A percentile compares a stretch with the other conserved stretches of the same genome.
Conservation (phyloP, 2,888 invertebrate genomes). For the Acanthosepion esculentum region DNA sequence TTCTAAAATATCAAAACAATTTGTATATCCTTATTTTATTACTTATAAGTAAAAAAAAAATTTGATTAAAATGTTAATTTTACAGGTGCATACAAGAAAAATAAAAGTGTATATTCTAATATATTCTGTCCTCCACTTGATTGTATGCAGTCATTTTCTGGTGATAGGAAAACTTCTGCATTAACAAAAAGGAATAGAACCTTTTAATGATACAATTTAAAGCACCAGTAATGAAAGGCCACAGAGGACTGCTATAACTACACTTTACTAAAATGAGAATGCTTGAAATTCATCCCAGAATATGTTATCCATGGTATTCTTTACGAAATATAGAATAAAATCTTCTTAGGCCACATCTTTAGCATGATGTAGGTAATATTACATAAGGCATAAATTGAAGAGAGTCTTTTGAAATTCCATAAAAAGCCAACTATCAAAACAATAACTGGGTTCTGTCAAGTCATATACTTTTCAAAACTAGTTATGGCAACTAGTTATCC, state of each 20-base stretch:
- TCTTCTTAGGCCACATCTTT: conserved; percentile 16
- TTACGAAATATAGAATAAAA: conserved; percentile 33
- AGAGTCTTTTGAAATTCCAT: neutral
- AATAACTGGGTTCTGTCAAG: neutral
- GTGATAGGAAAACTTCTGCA: neutral
- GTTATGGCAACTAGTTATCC: neutral
- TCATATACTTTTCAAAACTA: neutral
- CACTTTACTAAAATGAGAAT: neutral
- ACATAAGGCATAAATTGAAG: neutral
- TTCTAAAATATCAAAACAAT: neutral
- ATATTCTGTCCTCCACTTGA: neutral
- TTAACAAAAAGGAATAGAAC: neutral
- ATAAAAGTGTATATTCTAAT: conserved; percentile 16
- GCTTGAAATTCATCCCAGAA: neutral
- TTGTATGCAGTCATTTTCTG: conserved; percentile 22
- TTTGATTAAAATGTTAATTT: neutral
- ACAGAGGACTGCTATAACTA: conserved; percentile 22
- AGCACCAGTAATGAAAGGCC: conserved; percentile 10
- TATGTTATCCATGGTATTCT: neutral
- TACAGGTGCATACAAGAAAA: neutral
- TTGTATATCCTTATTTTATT: neutral
- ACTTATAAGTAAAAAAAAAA: neutral
- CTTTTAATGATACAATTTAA: neutral
- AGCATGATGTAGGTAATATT: neutral
- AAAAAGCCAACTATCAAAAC: conserved; percentile 1